phyloP scores from a whole-genome alignment of 2,888 invertebrate genomes.

The Coenonympha arcania region DNA sequence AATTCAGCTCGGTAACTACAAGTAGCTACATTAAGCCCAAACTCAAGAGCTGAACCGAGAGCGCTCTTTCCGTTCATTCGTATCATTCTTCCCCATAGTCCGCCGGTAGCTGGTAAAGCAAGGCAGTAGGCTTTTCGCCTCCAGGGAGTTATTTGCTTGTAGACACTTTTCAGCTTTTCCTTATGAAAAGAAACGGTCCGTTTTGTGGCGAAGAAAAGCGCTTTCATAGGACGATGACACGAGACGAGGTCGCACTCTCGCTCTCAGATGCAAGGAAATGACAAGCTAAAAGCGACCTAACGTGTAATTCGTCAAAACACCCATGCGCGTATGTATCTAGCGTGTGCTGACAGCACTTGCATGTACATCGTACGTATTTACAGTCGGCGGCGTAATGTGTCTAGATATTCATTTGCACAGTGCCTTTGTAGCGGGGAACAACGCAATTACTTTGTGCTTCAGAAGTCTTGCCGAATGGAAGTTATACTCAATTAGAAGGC shows the following conservation, averaged over 20 bases:
- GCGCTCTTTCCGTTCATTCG: conserved; percentile 54
- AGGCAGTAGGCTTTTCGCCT: conserved; percentile 71
- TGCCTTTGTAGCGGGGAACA: conserved; percentile 41
- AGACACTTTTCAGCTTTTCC: conserved; percentile 74
- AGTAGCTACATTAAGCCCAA: not conserved
- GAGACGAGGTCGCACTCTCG: conserved; percentile 70
- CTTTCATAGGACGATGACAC: conserved; percentile 75
- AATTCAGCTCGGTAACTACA: not conserved
- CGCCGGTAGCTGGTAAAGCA: conserved; percentile 60
- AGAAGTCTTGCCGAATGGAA: conserved; percentile 41
- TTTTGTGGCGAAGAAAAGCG: conserved; percentile 72
- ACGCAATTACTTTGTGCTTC: conserved; percentile 50
- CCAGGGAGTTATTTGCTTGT: conserved; percentile 73
- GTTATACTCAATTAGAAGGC: conserved; percentile 33
- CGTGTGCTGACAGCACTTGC: conserved; percentile 26
- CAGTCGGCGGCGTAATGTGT: conserved; percentile 35
- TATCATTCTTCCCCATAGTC: conserved; percentile 51
- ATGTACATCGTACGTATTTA: conserved; percentile 34
- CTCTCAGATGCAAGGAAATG: conserved; percentile 65
- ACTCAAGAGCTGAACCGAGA: not conserved
- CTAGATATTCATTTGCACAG: conserved; percentile 44
- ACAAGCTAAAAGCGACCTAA: conserved; percentile 64
- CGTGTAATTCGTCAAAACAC: conserved; percentile 64
- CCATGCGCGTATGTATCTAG: conserved; percentile 34
- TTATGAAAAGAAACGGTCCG: conserved; percentile 74